Evolutionary conservation across 2,888 invertebrate genomes (phyloP).

Genomic region (Hirtodrosophila trivittata): DNA sequence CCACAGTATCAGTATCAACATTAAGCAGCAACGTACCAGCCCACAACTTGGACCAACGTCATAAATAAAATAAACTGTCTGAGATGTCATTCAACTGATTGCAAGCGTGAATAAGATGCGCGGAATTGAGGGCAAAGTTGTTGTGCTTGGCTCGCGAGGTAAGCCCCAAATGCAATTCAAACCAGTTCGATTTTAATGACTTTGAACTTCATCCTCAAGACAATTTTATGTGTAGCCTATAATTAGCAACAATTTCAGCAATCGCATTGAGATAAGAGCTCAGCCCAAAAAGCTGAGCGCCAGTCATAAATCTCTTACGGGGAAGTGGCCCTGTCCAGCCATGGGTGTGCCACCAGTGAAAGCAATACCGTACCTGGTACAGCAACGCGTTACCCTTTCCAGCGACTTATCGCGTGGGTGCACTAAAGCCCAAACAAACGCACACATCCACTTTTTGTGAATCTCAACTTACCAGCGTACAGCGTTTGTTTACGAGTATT

Average conservation of each 20-base stretch:
- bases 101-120: constrained; percentile 85
- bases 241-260: constrained; percentile 27
- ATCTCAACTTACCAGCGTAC: too few relatives aligned
- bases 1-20: constrained; percentile 24
- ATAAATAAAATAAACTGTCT: constrained; percentile 4
- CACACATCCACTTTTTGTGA: too few relatives aligned
- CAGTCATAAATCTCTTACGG: constrained; percentile 38
- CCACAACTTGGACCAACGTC: constrained; percentile 2
- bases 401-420: constrained; percentile 1
- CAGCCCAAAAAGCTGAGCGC: constrained; percentile 39
- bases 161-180: constrained; percentile 75
- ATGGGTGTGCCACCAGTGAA: constrained; percentile 6
- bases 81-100: constrained; percentile 49
- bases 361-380: constrained; percentile 22
- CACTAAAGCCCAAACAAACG: neutral
- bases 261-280: constrained; percentile 26
- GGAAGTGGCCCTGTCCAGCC: constrained; percentile 4
- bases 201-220: constrained; percentile 39
- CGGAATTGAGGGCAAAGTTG: constrained; percentile 92
- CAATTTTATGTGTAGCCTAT: constrained; percentile 6
- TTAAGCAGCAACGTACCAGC: constrained; percentile 17
- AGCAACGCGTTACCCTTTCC: neutral
- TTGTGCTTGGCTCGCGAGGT: constrained; percentile 93
- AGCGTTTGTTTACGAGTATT: neutral
- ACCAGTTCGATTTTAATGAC: constrained; percentile 35